Conservation (phyloP, 2,888 invertebrate species). For the Phanerotoma sp. region DNA sequence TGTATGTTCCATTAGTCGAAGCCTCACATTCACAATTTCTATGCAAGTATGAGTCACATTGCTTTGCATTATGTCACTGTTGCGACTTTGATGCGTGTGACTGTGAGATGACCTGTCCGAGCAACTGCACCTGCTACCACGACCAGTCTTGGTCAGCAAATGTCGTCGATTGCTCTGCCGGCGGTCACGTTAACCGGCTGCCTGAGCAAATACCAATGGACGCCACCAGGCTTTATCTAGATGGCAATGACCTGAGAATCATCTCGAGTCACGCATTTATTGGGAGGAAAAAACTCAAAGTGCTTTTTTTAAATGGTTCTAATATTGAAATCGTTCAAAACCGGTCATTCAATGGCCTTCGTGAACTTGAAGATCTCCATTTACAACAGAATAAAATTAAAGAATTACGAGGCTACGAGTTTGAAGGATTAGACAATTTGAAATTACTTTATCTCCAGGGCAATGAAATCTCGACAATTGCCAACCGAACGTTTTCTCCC, state of each 20-base stretch:
- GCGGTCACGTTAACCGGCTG: constrained; percentile 69
- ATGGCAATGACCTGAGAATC: constrained; percentile 77
- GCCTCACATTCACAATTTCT: constrained; percentile 81
- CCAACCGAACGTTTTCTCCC: constrained; percentile 71
- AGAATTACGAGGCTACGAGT: constrained; percentile 75
- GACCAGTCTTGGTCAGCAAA: constrained; percentile 86
- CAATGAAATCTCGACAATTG: constrained; percentile 70
- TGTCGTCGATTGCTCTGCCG: constrained; percentile 78
- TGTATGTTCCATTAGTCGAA: constrained; percentile 74
- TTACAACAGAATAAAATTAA: constrained; percentile 73
- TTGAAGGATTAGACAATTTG: constrained; percentile 74
- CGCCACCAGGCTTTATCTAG: constrained; percentile 83
- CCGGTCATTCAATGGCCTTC: constrained; percentile 81
- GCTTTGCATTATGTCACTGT: constrained; percentile 85
- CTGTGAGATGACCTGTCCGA: constrained; percentile 89
- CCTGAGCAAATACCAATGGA: constrained; percentile 89
- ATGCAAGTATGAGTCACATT: constrained; percentile 82
- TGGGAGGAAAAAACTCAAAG: constrained; percentile 75
- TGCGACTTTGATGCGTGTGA: constrained; percentile 92
- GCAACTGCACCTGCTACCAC: constrained; percentile 85
- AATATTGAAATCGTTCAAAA: constrained; percentile 79
- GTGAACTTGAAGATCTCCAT: constrained; percentile 73
- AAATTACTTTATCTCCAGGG: constrained; percentile 73
- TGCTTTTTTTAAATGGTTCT: constrained; percentile 76
- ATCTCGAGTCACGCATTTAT: constrained; percentile 83